Evolutionary conservation across 2,797 vertebrate species (phyloP), one percentile per base, ranked within the genome.

Genomic region (Clarias fuscus): DNA sequence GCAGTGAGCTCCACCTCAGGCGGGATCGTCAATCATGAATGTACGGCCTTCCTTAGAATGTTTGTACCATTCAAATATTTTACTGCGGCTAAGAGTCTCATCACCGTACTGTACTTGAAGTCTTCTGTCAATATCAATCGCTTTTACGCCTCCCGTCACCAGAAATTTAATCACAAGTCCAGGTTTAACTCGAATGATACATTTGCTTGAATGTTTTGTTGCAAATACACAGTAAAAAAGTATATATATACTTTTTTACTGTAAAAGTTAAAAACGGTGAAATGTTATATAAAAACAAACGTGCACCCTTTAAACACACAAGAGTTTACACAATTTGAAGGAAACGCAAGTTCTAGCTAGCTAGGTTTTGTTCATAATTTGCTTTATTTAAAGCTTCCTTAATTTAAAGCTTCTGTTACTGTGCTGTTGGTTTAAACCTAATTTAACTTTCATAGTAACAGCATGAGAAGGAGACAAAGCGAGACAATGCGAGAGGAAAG

Each of bases 381-480:
- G 48, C 56, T 75, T 75, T 53, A 53, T 53, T 71, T 43, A 43
- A 37, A 75, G 64, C 18, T n/a, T 6, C 7, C 6, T 48, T 48
- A 10, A 48, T 48, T 48, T 48, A 10, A 48, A 30, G 73, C 15
- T 13, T 59, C 56, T 2, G 15, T 13, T 3, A 48, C 10, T 73
- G 71, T 48, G n/a, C 10, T 73, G 43, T 22, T 24, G 43, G 6
- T 62, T 79, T 79, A 79, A 79, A 61, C 7, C 37, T 48, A 17
- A 67, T 82, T 67, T 79, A 40, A 62, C 22, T 24, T 48, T 11
- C 17, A 24, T 67, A 24, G 59, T 43, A 37, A 64, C 33, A 80
- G 59, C 78, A 62, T 79, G 77, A 79, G 58, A 62, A 10, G 22
- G 77, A 79, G 77, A 61, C 78, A 24, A 65, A 81, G 78, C 24